These are phyloP conservation scores for Coregonus suidteri DNA, from an alignment of 2,797 vertebrate species.

Conservation along the genomic window DNA sequence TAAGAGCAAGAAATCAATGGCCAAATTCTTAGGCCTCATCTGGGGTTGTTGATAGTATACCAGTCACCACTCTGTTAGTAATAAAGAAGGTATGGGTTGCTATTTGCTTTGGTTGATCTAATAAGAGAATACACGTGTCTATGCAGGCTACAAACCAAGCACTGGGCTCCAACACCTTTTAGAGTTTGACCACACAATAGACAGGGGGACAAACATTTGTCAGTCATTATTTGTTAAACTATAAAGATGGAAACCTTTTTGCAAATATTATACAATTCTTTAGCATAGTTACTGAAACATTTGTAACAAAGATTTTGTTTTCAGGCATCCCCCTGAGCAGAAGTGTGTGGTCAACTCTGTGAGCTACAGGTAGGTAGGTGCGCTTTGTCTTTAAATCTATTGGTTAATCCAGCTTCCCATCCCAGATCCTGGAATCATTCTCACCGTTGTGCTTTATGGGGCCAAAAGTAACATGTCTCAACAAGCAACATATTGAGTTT, in stretches of 20 bases:
- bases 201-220: conserved; percentile 14
- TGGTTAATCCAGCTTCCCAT: conserved; percentile 21
- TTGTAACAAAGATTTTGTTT: conserved; percentile 9
- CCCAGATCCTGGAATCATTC: conserved; percentile 57
- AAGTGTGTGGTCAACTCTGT: conserved; percentile 54
- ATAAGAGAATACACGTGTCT: not conserved
- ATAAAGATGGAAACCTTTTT: too few species aligned
- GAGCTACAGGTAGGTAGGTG: conserved; percentile 23
- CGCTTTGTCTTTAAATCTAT: conserved; percentile 20
- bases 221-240: too few species aligned
- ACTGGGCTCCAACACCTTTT: conserved; percentile 34
- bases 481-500: too few species aligned
- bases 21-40: conserved; percentile 21
- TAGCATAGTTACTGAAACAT: conserved; percentile 22
- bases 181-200: conserved; percentile 58
- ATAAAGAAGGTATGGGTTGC: conserved; percentile 20
- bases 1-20: conserved; percentile 21
- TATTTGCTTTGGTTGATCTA: conserved; percentile 21
- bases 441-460: not conserved
- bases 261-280: too few species aligned
- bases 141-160: conserved; percentile 42
- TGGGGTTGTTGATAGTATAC: conserved; percentile 38
- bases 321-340: not conserved
- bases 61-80: conserved; percentile 46
- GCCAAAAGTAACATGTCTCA: not conserved